Evolutionary conservation across 2,797 vertebrate species (phyloP), one percentile per base, ranked within the genome.

Genomic region (Silurus lanzhouensis): DNA sequence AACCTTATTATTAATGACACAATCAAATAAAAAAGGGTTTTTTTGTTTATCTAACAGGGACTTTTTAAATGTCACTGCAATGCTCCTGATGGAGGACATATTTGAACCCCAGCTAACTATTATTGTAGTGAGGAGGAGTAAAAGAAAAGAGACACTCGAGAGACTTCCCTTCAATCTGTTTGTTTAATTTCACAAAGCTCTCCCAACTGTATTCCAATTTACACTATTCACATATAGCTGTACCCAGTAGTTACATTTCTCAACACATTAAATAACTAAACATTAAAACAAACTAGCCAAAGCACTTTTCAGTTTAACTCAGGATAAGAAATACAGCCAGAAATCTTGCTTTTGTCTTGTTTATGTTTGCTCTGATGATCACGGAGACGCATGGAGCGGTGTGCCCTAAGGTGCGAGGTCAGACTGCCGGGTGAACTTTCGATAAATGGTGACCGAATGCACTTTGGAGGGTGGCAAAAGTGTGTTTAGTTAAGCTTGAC

Each of bases 171-270:
- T 92, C 88, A 88, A 89, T 88, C 87, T 90, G 57, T 88, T 93
- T 90, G 57, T 88, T 93, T 90, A 82, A 92, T 92, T 91, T 89
- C 89, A 87, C 88, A 91, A 60, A 91, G 66, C 77, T 15, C 79
- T 80, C 86, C 85, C 83, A 87, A 90, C 89, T 86, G 87, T 88
- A 83, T 80, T 91, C 85, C 80, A 52, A 98, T 98, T 96, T 99
- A 99, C 98, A 99, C 94, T 98, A 98, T 99, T 97, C 96, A 99
- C 97, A 97, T 93, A 96, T 94, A 90, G 94, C 92, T 94, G 95
- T 95, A 96, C 93, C 95, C 96, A 95, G 94, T 95, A 91, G 90
- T 94, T 91, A 92, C 92, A 91, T 90, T 91, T 91, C 85, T 92
- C 88, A 92, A 93, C 91, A 92, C 95, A 95, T 97, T 98, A 98